phyloP scores from a whole-genome alignment of 1,140 invertebrate genomes.

The Hypsibius dujardini region DNA sequence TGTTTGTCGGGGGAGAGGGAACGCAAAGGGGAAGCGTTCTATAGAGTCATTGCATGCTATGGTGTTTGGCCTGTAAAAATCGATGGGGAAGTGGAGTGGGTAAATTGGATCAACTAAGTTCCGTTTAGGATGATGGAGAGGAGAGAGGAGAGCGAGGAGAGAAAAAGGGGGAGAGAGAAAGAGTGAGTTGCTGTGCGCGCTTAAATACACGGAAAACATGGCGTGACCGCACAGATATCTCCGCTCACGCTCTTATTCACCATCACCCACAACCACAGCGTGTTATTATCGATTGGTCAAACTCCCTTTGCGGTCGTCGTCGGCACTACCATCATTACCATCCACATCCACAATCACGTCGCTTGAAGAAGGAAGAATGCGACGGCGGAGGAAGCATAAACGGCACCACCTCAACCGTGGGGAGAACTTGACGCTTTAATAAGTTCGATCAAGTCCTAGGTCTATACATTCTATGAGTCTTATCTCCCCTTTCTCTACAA shows the following conservation, averaged over 20 bases:
- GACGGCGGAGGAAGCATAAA: neutral
- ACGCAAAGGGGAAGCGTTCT: neutral
- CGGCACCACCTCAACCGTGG: neutral
- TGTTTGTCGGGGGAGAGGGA: neutral
- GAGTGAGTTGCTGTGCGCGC: neutral
- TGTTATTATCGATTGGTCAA: neutral
- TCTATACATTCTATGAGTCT: no score
- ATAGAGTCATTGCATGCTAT: neutral
- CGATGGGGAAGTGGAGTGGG: neutral
- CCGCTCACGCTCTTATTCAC: no score
- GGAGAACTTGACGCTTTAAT: neutral
- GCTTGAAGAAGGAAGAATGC: neutral
- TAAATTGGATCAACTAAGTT: conserved; percentile 10
- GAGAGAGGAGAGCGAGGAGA: neutral
- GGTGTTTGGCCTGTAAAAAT: neutral
- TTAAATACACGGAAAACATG: conserved; percentile 2
- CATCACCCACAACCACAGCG: no score
- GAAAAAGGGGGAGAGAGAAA: neutral
- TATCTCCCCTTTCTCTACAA: no score
- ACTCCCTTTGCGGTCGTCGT: neutral
- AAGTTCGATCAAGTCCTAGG: no score
- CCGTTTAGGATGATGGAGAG: conserved; percentile 1
- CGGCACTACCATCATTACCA: neutral
- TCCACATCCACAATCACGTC: neutral
- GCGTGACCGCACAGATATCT: neutral